Conservation (phyloP, 2,797 vertebrate species). For the Pogoniulus pusillus region DNA sequence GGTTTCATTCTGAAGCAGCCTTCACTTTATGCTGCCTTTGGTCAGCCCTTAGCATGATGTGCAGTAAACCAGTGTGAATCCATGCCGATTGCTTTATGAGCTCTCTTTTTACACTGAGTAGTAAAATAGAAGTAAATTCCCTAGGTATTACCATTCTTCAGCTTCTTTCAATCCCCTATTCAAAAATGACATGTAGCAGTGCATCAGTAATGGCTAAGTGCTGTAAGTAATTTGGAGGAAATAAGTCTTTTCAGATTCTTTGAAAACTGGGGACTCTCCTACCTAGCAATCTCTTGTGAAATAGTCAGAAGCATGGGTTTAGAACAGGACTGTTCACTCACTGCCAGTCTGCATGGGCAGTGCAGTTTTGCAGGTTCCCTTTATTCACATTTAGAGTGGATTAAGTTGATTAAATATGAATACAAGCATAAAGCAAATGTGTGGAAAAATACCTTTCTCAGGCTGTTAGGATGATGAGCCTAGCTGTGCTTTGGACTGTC, state of each 20-base stretch:
- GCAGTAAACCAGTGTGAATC: background rate
- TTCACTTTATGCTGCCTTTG: background rate
- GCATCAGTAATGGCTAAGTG: background rate
- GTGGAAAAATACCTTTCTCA: background rate
- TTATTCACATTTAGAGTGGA: background rate
- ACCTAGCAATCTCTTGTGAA: background rate
- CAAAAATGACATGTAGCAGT: background rate
- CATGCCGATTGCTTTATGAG: rapidly evolving
- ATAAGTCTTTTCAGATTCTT: background rate
- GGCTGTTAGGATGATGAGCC: background rate
- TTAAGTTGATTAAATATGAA: background rate
- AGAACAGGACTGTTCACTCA: background rate
- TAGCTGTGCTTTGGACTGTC: background rate
- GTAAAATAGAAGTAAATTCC: background rate
- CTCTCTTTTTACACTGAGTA: background rate
- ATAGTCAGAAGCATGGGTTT: background rate
- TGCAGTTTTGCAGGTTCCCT: background rate
- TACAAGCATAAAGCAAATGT: background rate
- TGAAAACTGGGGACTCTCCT: background rate
- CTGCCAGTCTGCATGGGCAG: background rate
- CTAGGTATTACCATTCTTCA: background rate
- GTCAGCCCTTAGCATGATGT: background rate
- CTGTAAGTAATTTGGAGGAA: background rate
- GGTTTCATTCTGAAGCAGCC: no score
- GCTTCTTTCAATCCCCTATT: background rate